Conservation (phyloP, 2,113 vertebrate genomes). For the Procavia capensis region DNA sequence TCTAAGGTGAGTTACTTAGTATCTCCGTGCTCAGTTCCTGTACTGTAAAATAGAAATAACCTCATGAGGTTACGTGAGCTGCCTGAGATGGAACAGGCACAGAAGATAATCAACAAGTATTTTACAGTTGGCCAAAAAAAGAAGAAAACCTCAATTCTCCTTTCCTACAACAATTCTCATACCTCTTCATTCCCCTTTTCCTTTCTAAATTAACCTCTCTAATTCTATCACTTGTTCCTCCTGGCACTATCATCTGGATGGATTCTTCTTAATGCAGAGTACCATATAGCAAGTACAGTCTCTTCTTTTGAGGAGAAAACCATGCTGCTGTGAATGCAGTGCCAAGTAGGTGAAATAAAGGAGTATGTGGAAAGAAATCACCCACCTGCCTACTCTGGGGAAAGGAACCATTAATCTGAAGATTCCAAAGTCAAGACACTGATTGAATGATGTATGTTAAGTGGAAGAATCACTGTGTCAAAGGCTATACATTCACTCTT, state of each 20-base stretch:
- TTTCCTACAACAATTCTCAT: not conserved
- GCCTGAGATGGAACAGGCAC: not conserved
- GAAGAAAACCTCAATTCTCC: not conserved
- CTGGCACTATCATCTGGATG: no score
- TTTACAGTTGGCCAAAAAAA: not conserved
- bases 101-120: not conserved
- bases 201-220: not conserved
- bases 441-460: not conserved
- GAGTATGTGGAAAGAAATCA: not conserved
- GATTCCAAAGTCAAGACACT: not conserved
- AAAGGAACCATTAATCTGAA: not conserved
- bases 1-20: not conserved
- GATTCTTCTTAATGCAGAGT: no score
- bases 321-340: not conserved
- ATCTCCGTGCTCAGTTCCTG: not conserved
- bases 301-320: not conserved
- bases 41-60: not conserved
- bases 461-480: no score
- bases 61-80: not conserved
- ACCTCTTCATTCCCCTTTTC: not conserved
- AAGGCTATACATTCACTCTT: not conserved
- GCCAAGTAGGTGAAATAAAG: not conserved
- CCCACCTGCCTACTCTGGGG: not conserved
- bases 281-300: no score
- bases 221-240: not conserved